phyloP scores from a whole-genome alignment of 2,113 vertebrate genomes.

The human (Homo sapiens) region DNA sequence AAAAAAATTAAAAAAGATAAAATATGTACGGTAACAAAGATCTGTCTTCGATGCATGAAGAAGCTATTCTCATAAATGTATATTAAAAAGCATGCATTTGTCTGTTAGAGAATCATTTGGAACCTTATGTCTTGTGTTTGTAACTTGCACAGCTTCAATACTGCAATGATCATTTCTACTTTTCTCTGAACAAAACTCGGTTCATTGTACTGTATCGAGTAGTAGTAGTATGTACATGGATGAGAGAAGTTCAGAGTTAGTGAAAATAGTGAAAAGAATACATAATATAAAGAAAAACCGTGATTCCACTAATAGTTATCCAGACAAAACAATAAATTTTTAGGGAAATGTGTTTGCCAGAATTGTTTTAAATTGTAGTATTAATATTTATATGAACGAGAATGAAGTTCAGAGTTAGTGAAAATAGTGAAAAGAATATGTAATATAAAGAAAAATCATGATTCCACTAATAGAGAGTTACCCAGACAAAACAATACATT shows the following conservation, averaged over 20 bases:
- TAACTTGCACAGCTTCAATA: neutral
- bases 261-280: neutral
- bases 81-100: neutral
- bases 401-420: constrained; percentile 8
- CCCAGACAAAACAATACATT: neutral
- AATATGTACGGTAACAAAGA: neutral
- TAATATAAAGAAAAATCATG: neutral
- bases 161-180: neutral
- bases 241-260: constrained; percentile 9
- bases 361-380: constrained; percentile 15
- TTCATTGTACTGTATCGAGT: neutral
- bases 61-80: neutral
- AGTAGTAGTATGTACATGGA: neutral
- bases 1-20: neutral
- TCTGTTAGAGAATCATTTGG: constrained; percentile 22
- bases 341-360: constrained; percentile 4
- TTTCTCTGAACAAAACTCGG: constrained; percentile 12
- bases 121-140: neutral
- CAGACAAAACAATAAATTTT: neutral
- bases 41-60: neutral
- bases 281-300: neutral
- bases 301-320: neutral
- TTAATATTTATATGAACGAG: constrained; percentile 16
- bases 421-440: neutral
- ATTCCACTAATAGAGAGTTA: neutral